phyloP scores from a whole-genome alignment of 2,797 vertebrate species.

The Cygnus olor region DNA sequence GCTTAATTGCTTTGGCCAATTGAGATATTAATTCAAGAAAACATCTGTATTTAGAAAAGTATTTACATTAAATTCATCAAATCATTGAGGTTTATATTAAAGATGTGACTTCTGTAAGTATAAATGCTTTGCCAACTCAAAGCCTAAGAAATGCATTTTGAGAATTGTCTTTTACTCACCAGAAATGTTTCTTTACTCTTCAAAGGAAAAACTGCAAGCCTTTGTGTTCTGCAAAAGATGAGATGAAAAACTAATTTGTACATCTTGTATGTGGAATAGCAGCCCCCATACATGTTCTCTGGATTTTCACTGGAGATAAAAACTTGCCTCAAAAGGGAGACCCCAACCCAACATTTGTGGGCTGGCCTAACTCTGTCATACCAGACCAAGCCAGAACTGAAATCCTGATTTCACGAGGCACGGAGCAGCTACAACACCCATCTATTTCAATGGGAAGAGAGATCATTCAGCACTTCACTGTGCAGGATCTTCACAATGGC shows the following conservation, averaged over 20 bases:
- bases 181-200: background rate
- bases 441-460: background rate
- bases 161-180: background rate
- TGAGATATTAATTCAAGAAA: background rate
- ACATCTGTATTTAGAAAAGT: background rate
- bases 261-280: accelerated
- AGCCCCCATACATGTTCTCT: accelerated
- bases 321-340: background rate
- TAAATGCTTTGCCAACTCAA: background rate
- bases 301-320: background rate
- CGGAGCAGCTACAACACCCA: background rate
- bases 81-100: background rate
- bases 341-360: background rate
- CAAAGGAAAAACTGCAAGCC: background rate
- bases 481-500: background rate
- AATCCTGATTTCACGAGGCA: background rate
- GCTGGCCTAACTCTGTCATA: background rate
- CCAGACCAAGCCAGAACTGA: background rate
- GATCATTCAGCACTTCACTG: background rate
- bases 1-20: background rate
- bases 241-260: background rate
- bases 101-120: background rate
- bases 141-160: background rate
- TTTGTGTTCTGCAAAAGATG: background rate
- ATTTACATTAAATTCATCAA: background rate